Evolutionary conservation across 2,888 invertebrate species (phyloP).

Genomic region (Campoletis raptor): DNA sequence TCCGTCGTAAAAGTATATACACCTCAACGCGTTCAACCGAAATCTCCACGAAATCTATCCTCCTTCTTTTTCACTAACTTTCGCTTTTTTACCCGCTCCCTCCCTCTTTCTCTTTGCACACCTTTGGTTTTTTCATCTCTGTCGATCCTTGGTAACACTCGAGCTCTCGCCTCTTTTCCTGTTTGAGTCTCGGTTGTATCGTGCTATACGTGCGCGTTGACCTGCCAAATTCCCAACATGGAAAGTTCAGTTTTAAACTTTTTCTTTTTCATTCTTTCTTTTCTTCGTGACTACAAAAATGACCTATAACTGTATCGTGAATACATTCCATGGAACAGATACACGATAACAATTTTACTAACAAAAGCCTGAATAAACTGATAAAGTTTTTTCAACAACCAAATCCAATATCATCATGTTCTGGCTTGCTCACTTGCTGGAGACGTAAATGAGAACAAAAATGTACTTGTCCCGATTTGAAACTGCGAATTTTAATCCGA

Average conservation of each 20-base stretch:
- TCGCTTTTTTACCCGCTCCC: slow-evolving; percentile 3
- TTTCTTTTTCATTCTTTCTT: slow-evolving; percentile 24
- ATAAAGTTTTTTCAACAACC: not conserved
- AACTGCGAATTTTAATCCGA: not conserved
- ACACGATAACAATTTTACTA: not conserved
- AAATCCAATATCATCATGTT: not conserved
- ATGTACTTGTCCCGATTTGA: not conserved
- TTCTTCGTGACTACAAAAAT: slow-evolving; percentile 29
- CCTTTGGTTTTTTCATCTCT: not conserved
- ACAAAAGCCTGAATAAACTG: not conserved
- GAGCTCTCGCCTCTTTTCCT: slow-evolving; percentile 22
- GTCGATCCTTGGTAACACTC: slow-evolving; percentile 18
- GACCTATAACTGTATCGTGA: slow-evolving; percentile 2
- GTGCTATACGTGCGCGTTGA: slow-evolving; percentile 49
- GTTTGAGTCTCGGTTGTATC: slow-evolving; percentile 52
- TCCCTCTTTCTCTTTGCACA: not conserved
- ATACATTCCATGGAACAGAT: not conserved
- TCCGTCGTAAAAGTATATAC: slow-evolving; percentile 66
- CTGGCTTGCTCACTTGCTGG: not conserved
- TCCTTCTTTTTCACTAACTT: slow-evolving; percentile 15
- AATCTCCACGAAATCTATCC: slow-evolving; percentile 28
- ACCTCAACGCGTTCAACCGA: slow-evolving; percentile 30
- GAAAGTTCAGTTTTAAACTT: slow-evolving; percentile 58
- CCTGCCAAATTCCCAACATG: slow-evolving; percentile 46
- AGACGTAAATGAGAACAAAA: not conserved